phyloP scores from a whole-genome alignment of 1,140 invertebrate genomes.

The Neodiprion lecontei region DNA sequence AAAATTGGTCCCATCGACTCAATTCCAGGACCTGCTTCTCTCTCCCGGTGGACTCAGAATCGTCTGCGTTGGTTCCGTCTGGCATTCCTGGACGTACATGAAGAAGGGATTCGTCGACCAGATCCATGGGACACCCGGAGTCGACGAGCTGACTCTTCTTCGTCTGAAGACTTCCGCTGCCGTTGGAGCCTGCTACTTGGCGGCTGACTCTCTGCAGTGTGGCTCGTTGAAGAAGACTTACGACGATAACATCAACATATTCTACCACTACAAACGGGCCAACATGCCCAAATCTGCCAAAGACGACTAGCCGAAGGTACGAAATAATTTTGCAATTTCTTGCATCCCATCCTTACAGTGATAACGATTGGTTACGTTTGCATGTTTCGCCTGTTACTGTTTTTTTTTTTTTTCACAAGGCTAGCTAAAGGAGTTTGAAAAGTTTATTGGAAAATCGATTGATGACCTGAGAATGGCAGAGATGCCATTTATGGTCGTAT shows the following conservation, averaged over 20 bases:
- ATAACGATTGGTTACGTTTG: too few species aligned
- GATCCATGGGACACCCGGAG: slow-evolving; percentile 57
- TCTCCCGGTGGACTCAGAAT: slow-evolving; percentile 75
- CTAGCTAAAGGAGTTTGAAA: too few species aligned
- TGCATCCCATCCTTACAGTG: too few species aligned
- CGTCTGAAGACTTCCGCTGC: slow-evolving; percentile 71
- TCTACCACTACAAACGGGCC: slow-evolving; percentile 61
- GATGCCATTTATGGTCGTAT: too few species aligned
- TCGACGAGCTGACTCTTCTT: slow-evolving; percentile 71
- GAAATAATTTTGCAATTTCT: too few species aligned
- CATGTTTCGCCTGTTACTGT: too few species aligned
- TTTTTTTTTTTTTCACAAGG: too few species aligned
- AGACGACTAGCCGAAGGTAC: not conserved
- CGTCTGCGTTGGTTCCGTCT: slow-evolving; percentile 95
- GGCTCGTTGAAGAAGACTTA: slow-evolving; percentile 62
- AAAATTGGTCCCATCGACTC: slow-evolving; percentile 4
- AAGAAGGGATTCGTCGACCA: slow-evolving; percentile 72
- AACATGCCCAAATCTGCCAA: slow-evolving; percentile 15
- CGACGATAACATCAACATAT: slow-evolving; percentile 59
- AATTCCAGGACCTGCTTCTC: slow-evolving; percentile 60
- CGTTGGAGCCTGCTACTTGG: slow-evolving; percentile 78
- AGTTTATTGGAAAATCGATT: too few species aligned
- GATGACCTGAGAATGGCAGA: too few species aligned
- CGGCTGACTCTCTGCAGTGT: slow-evolving; percentile 67
- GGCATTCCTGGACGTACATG: slow-evolving; percentile 89